Evolutionary conservation across 2,888 invertebrate genomes (phyloP).

Genomic region (Clistopyga incitator): DNA sequence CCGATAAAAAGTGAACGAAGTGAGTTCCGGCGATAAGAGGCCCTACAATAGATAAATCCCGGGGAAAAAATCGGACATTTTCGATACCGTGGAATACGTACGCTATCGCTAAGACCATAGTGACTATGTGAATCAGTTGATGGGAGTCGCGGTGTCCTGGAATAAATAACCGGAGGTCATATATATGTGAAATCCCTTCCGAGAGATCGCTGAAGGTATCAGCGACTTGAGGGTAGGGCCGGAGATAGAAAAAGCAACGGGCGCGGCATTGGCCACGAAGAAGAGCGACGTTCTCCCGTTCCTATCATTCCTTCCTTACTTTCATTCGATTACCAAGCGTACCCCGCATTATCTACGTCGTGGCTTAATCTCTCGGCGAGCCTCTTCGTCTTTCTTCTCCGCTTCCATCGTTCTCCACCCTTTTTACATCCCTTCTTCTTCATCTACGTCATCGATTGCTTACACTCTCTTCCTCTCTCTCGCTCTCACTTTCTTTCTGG

Average conservation of each 20-base stretch:
- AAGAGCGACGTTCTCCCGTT: conserved; percentile 13
- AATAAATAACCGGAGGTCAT: conserved; percentile 8
- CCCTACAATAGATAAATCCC: background rate
- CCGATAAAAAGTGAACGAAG: conserved; percentile 23
- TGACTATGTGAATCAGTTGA: background rate
- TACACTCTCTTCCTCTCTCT: background rate
- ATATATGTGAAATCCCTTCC: conserved; percentile 25
- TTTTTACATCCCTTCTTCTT: background rate
- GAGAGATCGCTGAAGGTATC: conserved; percentile 26
- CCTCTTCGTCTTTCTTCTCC: background rate
- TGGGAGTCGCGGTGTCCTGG: background rate
- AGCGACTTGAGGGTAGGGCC: conserved; percentile 76
- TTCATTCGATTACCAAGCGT: conserved; percentile 28
- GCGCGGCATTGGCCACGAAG: conserved; percentile 70
- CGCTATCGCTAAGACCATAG: background rate
- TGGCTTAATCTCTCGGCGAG: conserved; percentile 14
- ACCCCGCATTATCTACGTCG: conserved; percentile 6
- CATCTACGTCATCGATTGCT: background rate
- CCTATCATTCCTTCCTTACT: conserved; percentile 23
- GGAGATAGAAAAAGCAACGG: conserved; percentile 73
- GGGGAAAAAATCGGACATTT: background rate
- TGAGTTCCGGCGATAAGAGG: background rate
- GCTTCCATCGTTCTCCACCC: background rate
- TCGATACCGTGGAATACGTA: conserved; percentile 21
- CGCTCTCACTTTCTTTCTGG: background rate